Evolutionary conservation across 2,113 vertebrate genomes (phyloP).

Genomic region (Mionectes macconnelli): DNA sequence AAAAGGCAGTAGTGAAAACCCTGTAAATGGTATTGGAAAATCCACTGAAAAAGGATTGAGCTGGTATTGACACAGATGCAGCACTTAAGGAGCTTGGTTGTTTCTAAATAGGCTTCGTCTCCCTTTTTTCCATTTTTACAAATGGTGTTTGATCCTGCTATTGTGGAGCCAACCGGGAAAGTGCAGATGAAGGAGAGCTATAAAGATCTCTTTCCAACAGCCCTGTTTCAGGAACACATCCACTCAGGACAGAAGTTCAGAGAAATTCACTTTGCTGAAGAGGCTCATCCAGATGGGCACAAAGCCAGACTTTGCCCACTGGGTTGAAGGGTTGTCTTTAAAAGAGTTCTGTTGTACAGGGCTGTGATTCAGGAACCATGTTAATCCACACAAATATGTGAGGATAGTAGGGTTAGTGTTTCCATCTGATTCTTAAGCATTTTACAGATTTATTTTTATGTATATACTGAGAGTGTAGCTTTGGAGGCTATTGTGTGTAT

Average conservation of each 20-base stretch:
- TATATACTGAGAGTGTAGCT: not conserved
- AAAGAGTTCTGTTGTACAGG: not conserved
- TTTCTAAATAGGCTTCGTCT: not conserved
- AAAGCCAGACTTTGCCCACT: not conserved
- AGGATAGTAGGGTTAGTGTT: not conserved
- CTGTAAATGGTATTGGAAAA: not conserved
- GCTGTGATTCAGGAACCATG: not conserved
- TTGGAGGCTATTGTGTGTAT: not conserved
- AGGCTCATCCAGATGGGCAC: not conserved
- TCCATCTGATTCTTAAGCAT: not conserved
- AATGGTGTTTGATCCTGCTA: not conserved
- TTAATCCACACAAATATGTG: not conserved
- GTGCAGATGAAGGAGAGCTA: not conserved
- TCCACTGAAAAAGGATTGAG: not conserved
- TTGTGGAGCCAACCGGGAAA: not conserved
- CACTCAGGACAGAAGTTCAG: not conserved
- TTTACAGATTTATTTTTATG: not conserved
- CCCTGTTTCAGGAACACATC: not conserved
- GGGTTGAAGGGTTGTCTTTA: not conserved
- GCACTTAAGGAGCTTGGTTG: not conserved
- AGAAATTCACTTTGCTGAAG: not conserved
- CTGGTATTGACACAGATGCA: fast-evolving
- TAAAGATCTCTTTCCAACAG: not conserved
- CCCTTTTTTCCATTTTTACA: not conserved
- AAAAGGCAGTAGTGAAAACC: not conserved